These are phyloP conservation scores for Clarias fuscus DNA, from an alignment of 2,797 vertebrate species.

Conservation along the genomic window DNA sequence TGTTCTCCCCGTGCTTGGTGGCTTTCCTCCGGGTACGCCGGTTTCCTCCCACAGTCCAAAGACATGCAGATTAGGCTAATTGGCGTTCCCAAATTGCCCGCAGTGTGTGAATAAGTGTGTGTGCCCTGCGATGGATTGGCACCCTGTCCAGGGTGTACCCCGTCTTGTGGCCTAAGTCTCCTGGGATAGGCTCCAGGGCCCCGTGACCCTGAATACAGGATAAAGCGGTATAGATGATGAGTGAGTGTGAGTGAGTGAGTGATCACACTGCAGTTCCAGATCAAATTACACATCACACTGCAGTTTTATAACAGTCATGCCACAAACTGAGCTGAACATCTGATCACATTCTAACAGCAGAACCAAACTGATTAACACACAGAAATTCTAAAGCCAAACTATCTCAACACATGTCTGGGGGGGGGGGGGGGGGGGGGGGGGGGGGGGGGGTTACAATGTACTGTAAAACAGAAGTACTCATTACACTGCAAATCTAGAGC, in stretches of 20 bases:
- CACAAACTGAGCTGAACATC: background rate
- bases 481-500: background rate
- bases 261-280: background rate
- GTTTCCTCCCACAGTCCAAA: background rate
- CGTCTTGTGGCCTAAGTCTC: too few relatives aligned
- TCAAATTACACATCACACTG: background rate
- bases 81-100: background rate
- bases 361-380: background rate
- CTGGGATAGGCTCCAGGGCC: too few relatives aligned
- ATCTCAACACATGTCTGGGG: background rate
- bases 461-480: background rate
- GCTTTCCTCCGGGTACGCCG: background rate
- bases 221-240: too few relatives aligned
- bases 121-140: background rate
- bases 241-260: too few relatives aligned
- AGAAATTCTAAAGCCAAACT: background rate
- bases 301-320: background rate
- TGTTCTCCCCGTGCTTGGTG: background rate
- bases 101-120: background rate
- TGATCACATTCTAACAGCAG: background rate
- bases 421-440: too few relatives aligned
- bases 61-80: background rate
- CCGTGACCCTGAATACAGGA: too few relatives aligned
- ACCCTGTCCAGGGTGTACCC: too few relatives aligned
- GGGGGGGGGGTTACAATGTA: too few relatives aligned